phyloP scores from a whole-genome alignment of 2,888 invertebrate genomes.

The Zaprionus lineosus region DNA sequence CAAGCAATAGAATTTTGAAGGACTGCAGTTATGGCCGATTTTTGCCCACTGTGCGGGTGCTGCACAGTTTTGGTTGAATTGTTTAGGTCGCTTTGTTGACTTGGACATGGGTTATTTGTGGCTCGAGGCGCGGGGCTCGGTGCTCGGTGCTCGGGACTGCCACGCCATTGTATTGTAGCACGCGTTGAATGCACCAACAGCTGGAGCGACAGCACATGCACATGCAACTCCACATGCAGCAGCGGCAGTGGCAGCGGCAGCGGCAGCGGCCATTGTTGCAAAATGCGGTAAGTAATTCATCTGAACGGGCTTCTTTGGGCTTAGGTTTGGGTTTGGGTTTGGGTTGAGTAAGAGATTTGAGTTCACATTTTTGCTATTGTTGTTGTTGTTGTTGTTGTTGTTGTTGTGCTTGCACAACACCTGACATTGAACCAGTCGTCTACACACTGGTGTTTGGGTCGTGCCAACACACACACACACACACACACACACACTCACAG shows the following conservation, averaged over 20 bases:
- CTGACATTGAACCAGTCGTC: constrained; percentile 69
- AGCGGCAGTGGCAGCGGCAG: background rate
- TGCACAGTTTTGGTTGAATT: constrained; percentile 11
- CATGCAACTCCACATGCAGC: too few species aligned
- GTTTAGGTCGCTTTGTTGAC: constrained; percentile 46
- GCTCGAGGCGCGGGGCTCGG: too few species aligned
- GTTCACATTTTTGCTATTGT: constrained; percentile 4
- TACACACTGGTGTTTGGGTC: constrained; percentile 30
- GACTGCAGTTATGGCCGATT: too few species aligned
- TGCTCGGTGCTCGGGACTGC: background rate
- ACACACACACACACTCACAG: constrained; percentile 12
- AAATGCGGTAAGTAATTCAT: constrained; percentile 59
- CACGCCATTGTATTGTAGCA: constrained; percentile 9
- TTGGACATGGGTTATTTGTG: constrained; percentile 32
- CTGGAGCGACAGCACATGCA: background rate
- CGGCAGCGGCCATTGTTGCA: constrained; percentile 24
- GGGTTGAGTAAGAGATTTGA: constrained; percentile 11
- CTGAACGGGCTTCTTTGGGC: constrained; percentile 27
- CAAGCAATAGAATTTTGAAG: too few species aligned
- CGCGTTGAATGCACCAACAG: constrained; percentile 17
- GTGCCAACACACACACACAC: constrained; percentile 28
- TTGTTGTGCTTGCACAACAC: constrained; percentile 37
- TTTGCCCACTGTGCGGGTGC: constrained; percentile 32
- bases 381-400: constrained; percentile 9
- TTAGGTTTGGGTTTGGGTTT: background rate